Evolutionary conservation across 2,113 vertebrate species (phyloP).

Genomic region (Eidolon helvum): DNA sequence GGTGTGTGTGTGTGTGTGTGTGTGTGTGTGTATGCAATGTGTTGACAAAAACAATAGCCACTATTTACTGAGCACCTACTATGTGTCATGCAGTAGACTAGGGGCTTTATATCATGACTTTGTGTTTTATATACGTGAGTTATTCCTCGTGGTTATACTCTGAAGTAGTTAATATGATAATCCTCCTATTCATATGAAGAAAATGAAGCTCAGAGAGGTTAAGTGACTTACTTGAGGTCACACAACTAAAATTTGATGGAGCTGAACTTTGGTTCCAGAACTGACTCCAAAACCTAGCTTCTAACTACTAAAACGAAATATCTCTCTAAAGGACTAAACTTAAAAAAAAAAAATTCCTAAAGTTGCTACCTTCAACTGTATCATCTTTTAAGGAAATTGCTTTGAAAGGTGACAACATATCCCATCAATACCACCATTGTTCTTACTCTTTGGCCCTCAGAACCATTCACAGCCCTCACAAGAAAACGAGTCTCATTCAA

Average conservation of each 20-base stretch:
- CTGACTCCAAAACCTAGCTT: not conserved
- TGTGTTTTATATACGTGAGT: not conserved
- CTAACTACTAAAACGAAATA: not conserved
- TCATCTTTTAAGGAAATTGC: slow-evolving; percentile 15
- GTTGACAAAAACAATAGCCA: not conserved
- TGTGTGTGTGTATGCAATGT: not conserved
- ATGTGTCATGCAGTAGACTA: not conserved
- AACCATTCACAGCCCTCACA: not conserved
- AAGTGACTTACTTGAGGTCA: not conserved
- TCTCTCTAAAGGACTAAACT: not conserved
- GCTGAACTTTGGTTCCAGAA: not conserved
- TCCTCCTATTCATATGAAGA: not conserved
- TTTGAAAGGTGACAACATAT: not conserved
- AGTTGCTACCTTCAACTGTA: not conserved
- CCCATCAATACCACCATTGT: not conserved
- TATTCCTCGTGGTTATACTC: not conserved
- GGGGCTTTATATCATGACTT: not conserved
- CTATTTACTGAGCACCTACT: not conserved
- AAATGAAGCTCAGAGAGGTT: not conserved
- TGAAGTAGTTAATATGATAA: not conserved
- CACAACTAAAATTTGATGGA: not conserved
- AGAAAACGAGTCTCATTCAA: slow-evolving; percentile 12
- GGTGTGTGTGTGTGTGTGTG: not conserved
- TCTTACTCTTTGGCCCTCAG: not conserved
- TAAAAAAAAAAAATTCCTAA: not conserved